Evolutionary conservation across 2,797 vertebrate species (phyloP), one percentile per base, ranked within the genome.

Genomic region (Chrosomus eos): DNA sequence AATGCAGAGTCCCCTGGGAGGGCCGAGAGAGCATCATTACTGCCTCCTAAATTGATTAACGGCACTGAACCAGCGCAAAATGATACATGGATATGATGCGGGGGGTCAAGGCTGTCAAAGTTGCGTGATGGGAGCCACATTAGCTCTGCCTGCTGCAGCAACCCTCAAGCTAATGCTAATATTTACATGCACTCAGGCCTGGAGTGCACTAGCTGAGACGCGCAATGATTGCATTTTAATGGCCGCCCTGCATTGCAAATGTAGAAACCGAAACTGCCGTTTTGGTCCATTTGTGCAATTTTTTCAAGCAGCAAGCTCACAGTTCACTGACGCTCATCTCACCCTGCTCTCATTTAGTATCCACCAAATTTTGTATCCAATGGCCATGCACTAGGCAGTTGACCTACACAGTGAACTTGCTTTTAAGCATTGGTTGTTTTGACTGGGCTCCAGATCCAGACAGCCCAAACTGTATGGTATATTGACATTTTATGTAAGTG

Each of bases 41-140:
- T 97, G 97, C 94, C 96, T 98, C 96, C 96, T 97, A 98, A 99
- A 99, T 99, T 99, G 98, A 99, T 99, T 99, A 99, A 97, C 96
- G 96, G 96, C 96, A 96, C 96, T 97, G 96, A 96, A 97, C 96
- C 94, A 90, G 96, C 95, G 96, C 97, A 98, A 97, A 98, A 96
- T 98, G 97, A 98, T 98, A 97, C 97, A 96, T 97, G 94, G 96
- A 95, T 95, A 96, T 95, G 91, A 95, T 92, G 94, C 90, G 96
- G 96, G 91, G 93, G 89, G 81, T 88, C 83, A 84, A 80, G 85
- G 85, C 82, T 60, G 68, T 87, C 87, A 82, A 82, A 85, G 66
- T 87, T 82, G 88, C 66, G 81, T 87, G 85, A 86, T 86, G 88
- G 85, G 84, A 84, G 88, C 82, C 86, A 88, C 86, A 88, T 86